Evolutionary conservation across 2,797 vertebrate genomes (phyloP).

Genomic region (Neostethus bicornis): DNA sequence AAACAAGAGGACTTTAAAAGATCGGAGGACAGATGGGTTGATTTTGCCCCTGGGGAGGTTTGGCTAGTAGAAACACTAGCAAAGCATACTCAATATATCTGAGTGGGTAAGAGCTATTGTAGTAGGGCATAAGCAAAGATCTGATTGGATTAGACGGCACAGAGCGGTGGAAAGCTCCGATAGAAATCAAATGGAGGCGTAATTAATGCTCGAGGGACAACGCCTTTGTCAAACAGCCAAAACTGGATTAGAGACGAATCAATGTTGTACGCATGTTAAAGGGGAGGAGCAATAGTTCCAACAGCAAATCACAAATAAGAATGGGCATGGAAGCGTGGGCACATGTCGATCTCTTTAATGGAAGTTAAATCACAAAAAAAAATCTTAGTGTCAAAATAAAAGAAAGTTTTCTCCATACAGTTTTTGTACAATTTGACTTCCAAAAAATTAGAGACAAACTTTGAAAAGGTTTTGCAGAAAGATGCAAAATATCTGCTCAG

Average conservation of each 20-base stretch:
- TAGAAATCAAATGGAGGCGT: constrained; percentile 74
- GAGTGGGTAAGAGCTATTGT: constrained; percentile 70
- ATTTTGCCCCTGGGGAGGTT: constrained; percentile 48
- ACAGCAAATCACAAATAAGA: constrained; percentile 1
- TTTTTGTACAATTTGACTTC: too few species aligned
- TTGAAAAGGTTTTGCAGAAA: too few species aligned
- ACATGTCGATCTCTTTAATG: background rate
- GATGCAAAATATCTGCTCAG: too few species aligned
- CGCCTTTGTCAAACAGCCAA: constrained; percentile 67
- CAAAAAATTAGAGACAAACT: too few species aligned
- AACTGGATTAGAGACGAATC: constrained; percentile 78
- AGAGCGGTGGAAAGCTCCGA: constrained; percentile 56
- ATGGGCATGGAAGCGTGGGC: background rate
- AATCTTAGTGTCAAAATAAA: too few species aligned
- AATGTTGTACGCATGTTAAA: constrained; percentile 65
- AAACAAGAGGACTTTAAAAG: constrained; percentile 15
- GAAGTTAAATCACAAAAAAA: background rate
- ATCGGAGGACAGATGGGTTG: constrained; percentile 49
- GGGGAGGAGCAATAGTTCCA: constrained; percentile 32
- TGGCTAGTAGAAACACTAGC: constrained; percentile 53
- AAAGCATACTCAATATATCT: constrained; percentile 81
- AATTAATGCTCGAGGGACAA: constrained; percentile 82
- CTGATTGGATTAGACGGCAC: constrained; percentile 71
- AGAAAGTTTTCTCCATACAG: too few species aligned
- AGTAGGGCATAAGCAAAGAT: constrained; percentile 61